Conservation (phyloP, 2,888 invertebrate species). For the Eurytoma californica region DNA sequence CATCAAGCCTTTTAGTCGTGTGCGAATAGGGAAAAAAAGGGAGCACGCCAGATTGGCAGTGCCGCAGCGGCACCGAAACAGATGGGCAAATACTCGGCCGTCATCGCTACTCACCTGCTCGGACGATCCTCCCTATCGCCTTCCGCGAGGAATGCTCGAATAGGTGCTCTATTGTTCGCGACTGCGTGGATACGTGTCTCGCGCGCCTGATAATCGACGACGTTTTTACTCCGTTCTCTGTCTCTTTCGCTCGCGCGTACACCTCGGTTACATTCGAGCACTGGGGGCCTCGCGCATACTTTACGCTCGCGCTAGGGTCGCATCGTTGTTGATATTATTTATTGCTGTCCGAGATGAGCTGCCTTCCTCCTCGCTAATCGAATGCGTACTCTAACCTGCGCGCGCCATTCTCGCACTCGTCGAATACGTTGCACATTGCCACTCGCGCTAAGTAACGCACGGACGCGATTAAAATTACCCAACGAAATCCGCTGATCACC, state of each 20-base stretch:
- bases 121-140: constrained; percentile 1
- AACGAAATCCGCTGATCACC: constrained; percentile 50
- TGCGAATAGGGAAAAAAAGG: neutral
- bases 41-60: neutral
- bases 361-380: neutral
- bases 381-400: constrained; percentile 34
- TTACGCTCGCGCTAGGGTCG: constrained; percentile 19
- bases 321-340: neutral
- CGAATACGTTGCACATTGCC: constrained; percentile 20
- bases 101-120: constrained; percentile 26
- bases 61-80: neutral
- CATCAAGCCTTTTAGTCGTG: neutral
- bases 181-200: constrained; percentile 5
- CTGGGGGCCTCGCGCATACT: neutral
- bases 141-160: neutral
- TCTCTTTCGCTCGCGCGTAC: constrained; percentile 26
- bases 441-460: neutral
- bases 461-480: constrained; percentile 18
- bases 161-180: constrained; percentile 32
- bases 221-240: constrained; percentile 43
- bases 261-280: constrained; percentile 20
- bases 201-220: constrained; percentile 40
- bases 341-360: neutral
- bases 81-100: neutral
- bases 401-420: constrained; percentile 21